Base-by-base conservation (phyloP, 1,140 invertebrate species). In the Lepidurus couesii region DNA sequence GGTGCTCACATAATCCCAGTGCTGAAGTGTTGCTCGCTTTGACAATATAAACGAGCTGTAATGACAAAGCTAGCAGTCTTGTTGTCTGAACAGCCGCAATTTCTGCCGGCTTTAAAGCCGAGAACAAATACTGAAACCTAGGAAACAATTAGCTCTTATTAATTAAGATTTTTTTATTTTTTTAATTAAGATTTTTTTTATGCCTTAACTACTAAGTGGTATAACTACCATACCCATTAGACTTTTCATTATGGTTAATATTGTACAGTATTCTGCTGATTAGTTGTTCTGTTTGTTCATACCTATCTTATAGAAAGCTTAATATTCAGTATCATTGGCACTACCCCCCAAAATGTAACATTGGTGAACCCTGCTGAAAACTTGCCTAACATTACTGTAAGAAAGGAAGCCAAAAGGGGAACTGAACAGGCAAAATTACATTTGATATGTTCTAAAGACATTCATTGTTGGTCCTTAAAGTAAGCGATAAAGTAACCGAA, bases 31-130 rank as follows among this genome's bases (percentile, higher is more conserved):
- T 89, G 44, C 87, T 89, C 43, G 88, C 89, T 83, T 86, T 87
- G 0, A 91, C 89, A n/a, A 90, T 89, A 80, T 91, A 89, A 1
- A 95, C 90, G 45, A 98, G 86, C 83, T 95, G 92, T 7, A 97
- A 86, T 1, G 94, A 94, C 26, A 95, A 85, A 10, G 93, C 93
- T 81, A 94, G 91, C 7, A 98, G 83, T 81, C 94, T 90, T 34
- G 97, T 88, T 83, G 97, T 93, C 82, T 91, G 91, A 13, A 97
- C 91, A 42, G 92, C 87, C 53, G 91, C 89, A 65, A 90, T 87
- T 83, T 96, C 93, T 7, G 88, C 87, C 74, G 91, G 89, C 44
- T 88, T 90, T 42, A 96, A 86, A 0, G 92, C 93, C 77, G 92
- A 91, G 85, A 96, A 97, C 21, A 93, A 89, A 85, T 94, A 91